Conservation (phyloP, 2,888 invertebrate genomes). For the Leptopilina myrica region DNA sequence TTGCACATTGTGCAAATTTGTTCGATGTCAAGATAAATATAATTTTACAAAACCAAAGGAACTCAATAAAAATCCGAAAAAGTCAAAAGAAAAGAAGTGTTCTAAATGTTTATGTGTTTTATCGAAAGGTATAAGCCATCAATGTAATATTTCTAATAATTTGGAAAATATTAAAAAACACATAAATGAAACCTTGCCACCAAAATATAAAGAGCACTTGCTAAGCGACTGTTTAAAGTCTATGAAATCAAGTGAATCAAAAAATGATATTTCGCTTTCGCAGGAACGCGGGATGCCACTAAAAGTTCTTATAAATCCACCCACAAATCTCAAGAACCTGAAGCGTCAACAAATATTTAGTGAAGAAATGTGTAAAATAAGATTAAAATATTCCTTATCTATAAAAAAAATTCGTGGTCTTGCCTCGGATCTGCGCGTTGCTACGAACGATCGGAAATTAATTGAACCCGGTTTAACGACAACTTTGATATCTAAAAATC, state of each 20-base stretch:
- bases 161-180: too few species aligned
- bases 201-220: too few species aligned
- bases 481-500: neutral
- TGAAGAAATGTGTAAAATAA: neutral
- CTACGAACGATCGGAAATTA: constrained; percentile 2
- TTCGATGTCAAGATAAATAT: neutral
- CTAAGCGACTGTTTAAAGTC: too few species aligned
- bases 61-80: too few species aligned
- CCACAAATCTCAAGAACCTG: too few species aligned
- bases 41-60: neutral
- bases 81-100: too few species aligned
- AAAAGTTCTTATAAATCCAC: too few species aligned
- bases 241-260: too few species aligned
- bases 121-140: neutral
- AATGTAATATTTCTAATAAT: neutral
- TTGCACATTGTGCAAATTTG: neutral
- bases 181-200: too few species aligned
- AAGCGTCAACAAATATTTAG: neutral
- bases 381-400: neutral
- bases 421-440: neutral
- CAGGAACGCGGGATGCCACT: too few species aligned
- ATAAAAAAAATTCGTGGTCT: neutral
- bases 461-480: constrained; percentile 25
- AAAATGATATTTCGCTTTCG: too few species aligned
- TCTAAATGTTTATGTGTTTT: too few species aligned